Evolutionary conservation across 1,140 invertebrate species (phyloP).

Genomic region (Nixonia krombeini): DNA sequence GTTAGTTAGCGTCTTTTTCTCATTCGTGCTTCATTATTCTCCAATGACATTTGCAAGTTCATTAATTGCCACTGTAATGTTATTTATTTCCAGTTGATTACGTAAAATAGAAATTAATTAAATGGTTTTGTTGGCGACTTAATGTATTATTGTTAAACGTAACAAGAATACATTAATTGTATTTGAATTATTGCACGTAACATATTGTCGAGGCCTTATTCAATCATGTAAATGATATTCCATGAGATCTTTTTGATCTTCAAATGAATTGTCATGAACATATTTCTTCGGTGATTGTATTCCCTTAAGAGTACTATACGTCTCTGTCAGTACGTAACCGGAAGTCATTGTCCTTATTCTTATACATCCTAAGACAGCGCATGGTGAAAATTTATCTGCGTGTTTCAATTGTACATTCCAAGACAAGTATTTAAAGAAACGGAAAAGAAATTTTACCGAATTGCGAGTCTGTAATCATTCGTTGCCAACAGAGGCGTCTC

Average conservation of each 20-base stretch:
- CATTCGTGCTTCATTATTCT: no score
- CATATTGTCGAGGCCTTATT: neutral
- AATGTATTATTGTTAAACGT: neutral
- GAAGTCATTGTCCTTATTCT: slow-evolving; percentile 9
- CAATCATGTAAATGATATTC: slow-evolving; percentile 8
- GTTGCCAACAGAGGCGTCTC: neutral
- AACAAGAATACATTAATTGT: neutral
- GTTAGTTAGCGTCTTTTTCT: no score
- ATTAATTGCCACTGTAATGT: no score
- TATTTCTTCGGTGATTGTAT: slow-evolving; percentile 11
- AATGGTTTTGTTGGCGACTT: no score
- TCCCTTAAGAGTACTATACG: slow-evolving; percentile 8
- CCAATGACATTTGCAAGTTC: no score
- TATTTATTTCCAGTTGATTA: no score
- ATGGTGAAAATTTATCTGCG: slow-evolving; percentile 8
- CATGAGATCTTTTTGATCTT: slow-evolving; percentile 8
- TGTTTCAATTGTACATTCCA: slow-evolving; percentile 6
- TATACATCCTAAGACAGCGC: neutral
- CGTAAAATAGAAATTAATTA: no score
- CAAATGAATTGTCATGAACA: slow-evolving; percentile 5
- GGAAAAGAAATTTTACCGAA: neutral
- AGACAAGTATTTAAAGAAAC: neutral
- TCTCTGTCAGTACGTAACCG: slow-evolving; percentile 10
- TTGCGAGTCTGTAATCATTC: neutral
- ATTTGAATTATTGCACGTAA: neutral